Evolutionary conservation across 2,797 vertebrate genomes (phyloP).

Genomic region (Propithecus perrieri): DNA sequence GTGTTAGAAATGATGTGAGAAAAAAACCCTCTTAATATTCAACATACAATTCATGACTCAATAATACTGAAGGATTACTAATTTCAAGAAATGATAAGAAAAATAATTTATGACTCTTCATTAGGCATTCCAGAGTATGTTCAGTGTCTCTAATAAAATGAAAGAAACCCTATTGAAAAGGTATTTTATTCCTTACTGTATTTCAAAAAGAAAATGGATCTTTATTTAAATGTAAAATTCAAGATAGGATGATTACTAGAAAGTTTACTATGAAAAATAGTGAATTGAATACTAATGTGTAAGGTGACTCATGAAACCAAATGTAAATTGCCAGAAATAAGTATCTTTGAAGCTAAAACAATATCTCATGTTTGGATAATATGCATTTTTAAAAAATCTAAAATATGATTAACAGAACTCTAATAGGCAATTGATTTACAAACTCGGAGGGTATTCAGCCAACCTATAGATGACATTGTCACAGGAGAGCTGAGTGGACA

Average conservation of each 20-base stretch:
- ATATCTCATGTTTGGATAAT: not conserved
- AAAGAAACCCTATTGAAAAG: not conserved
- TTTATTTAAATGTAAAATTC: conserved; percentile 7
- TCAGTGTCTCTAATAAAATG: not conserved
- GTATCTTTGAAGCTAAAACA: conserved; percentile 3
- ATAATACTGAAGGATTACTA: not conserved
- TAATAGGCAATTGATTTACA: not conserved
- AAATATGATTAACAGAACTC: conserved; percentile 4
- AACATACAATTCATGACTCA: not conserved
- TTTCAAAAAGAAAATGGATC: conserved; percentile 37
- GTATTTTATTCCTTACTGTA: not conserved
- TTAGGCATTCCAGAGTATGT: not conserved
- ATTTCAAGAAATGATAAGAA: not conserved
- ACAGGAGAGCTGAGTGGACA: not conserved
- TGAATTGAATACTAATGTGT: conserved; percentile 16
- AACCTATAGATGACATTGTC: not conserved
- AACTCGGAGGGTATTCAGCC: not conserved
- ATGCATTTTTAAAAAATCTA: not conserved
- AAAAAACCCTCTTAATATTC: not conserved
- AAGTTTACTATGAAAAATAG: not conserved
- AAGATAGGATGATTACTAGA: not conserved
- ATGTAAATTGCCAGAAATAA: not conserved
- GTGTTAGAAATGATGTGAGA: not conserved
- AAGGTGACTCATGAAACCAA: not conserved
- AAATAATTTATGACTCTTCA: not conserved